Evolutionary conservation across 2,797 vertebrate genomes (phyloP), one percentile per base, ranked within the genome.

Genomic region (Neoniphon sammara): DNA sequence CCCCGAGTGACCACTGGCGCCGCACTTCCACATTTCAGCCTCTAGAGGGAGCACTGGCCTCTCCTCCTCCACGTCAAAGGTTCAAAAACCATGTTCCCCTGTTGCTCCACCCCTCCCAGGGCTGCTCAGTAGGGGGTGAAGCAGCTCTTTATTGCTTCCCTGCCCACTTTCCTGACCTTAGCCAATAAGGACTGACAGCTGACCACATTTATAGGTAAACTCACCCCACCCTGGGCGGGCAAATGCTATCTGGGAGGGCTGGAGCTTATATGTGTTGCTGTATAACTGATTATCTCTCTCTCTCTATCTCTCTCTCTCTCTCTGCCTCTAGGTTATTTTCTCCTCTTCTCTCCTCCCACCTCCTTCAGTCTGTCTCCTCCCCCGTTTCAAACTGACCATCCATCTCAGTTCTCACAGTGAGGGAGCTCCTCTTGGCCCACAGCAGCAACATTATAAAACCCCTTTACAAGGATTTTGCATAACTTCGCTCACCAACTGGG

Each of bases 21-120:
- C 57, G 90, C 82, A 91, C 49, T 86, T 21, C 54, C 65, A 4
- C 5, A 15, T 5, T 23, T 47, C 17, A 9, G 0, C 89, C 92
- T 82, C 91, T 82, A 93, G 94, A 93, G 92, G 92, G 92, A 81
- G 92, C 72, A 62, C 88, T 77, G 78, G 78, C 82, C 84, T 84
- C 85, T 87, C 25, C 50, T 85, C 85, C 70, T 49, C 31, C 54
- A 23, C 15, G 9, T 73, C 66, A 66, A 71, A 20, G 44, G 47
- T 57, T 31, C 57, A 21, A 0, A 72, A 59, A 17, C 49, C 0
- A 1, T 23, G 25, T 18, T 2, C 77, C 25, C 25, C 58, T 12
- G 27, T 8, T 5, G 8, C 65, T 23, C 71, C 62, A 3, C 73
- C 74, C 52, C 46, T 42, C 18, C 18, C 9, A 3, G 30, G 56